Evolutionary conservation across 2,113 vertebrate genomes (phyloP), one percentile per base, ranked within the genome.

Genomic region (Triplophysa siluroides): DNA sequence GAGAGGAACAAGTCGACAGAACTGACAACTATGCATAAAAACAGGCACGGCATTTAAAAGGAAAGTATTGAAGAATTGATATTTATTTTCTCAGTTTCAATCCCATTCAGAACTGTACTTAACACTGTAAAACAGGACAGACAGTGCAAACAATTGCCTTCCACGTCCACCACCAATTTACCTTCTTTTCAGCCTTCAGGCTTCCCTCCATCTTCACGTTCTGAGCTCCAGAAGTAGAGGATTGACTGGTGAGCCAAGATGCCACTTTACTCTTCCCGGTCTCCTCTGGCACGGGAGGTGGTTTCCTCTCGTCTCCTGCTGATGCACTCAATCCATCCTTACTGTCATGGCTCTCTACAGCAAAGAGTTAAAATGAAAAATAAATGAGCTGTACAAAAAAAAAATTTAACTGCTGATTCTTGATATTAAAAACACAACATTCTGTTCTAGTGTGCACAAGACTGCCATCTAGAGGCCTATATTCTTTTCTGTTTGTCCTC

Each of bases 211-310:
- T 84, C 80, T 92, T 92, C 56, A 5, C 62, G 74, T 0, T 16
- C 29, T 75, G 54, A 9, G 0, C 45, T 10, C 0, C 85, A 0
- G 18, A 2, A 0, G 78, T 19, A 0, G 85, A 0, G 81, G 80
- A 0, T 63, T 92, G 83, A 90, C 93, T 92, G 83, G 96, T 99
- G 71, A 99, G 78, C 97, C 97, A 99, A 0, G 95, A 98, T 43
- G 95, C 97, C 88, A 99, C 97, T 83, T 99, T 99, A 85, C 94
- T 98, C 88, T 99, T 98, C 72, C 95, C 93, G 3, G 88, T 96
- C 90, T 99, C 96, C 87, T 97, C 96, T 0, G 94, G 94, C 83
- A 94, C 90, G 0, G 94, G 93, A 0, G 95, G 96, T 0, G 93
- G 95, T 63, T 97, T 96, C 33, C 94, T 94, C 7, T 94, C 94